These are phyloP conservation scores for Rhabdornis inornatus DNA, from an alignment of 2,113 vertebrate genomes.

Conservation along the genomic window DNA sequence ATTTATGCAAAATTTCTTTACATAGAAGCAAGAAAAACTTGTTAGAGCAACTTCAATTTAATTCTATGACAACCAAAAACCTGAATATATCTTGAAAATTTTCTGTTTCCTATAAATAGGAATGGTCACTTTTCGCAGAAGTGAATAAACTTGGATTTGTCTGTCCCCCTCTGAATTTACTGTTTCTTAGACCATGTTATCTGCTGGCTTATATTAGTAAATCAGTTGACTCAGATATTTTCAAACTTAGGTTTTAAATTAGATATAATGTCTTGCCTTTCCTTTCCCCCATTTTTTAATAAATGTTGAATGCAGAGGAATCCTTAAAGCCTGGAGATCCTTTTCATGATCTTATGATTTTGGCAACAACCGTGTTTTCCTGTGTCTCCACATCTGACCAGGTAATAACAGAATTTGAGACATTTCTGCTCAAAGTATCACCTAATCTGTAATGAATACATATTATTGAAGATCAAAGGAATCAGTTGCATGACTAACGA, in stretches of 20 bases:
- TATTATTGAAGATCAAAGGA: not conserved
- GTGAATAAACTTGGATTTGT: not conserved
- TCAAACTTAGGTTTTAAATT: not conserved
- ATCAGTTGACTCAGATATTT: not conserved
- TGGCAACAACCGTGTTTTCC: constrained; percentile 76
- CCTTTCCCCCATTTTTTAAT: not conserved
- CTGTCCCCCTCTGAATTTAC: not conserved
- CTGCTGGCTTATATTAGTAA: not conserved
- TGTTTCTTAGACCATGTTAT: not conserved
- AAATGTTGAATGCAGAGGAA: constrained; percentile 20
- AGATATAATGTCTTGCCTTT: not conserved
- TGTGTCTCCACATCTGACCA: constrained; percentile 71
- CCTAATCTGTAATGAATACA: not conserved
- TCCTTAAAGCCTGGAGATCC: constrained; percentile 2
- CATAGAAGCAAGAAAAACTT: not conserved
- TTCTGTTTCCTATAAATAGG: not conserved
- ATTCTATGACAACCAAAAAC: not conserved
- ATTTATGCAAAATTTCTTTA: not conserved
- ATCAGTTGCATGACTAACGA: not conserved
- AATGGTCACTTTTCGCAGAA: not conserved
- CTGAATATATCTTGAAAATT: not conserved
- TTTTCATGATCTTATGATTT: constrained; percentile 68
- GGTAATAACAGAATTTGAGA: constrained; percentile 53
- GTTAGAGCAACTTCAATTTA: not conserved
- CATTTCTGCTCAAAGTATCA: constrained; percentile 1